Percentiles rank a stretch among this genome's conserved stretches.
These are phyloP conservation scores for Mesorhabditis belari DNA, from an alignment of 2,888 invertebrate species.

Conservation along the genomic window DNA sequence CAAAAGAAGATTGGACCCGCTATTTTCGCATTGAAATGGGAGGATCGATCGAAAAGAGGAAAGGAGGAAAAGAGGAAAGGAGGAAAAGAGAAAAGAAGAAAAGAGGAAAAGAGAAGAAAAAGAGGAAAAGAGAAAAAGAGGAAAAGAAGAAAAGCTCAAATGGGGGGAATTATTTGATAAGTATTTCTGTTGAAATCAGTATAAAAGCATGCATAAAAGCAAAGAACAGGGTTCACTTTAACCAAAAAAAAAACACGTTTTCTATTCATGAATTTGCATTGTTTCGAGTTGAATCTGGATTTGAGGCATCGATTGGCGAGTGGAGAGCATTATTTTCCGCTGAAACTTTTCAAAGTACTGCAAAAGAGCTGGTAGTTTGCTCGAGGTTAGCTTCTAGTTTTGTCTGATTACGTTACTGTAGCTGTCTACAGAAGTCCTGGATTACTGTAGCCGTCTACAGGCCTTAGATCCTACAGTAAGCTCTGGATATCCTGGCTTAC, in stretches of 20 bases:
- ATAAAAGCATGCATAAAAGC: too few species aligned
- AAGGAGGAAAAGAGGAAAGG: neutral
- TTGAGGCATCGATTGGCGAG: constrained; percentile 36
- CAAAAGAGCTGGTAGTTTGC: neutral
- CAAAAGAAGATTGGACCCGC: neutral
- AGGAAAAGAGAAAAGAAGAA: neutral
- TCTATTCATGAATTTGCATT: too few species aligned
- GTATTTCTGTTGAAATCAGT: too few species aligned
- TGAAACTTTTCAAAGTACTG: constrained; percentile 17
- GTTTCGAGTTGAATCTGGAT: constrained; percentile 19
- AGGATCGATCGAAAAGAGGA: too few species aligned
- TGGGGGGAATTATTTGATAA: constrained; percentile 2
- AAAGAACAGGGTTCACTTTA: too few species aligned
- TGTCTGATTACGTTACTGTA: too few species aligned
- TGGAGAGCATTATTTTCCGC: constrained; percentile 44
- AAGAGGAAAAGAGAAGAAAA: neutral
- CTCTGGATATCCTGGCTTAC: too few species aligned
- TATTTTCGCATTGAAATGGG: neutral
- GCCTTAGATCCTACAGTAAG: too few species aligned
- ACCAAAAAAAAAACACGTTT: too few species aligned
- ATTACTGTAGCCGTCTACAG: too few species aligned
- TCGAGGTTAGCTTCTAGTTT: neutral
- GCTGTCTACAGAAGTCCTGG: too few species aligned
- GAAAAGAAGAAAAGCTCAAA: neutral
- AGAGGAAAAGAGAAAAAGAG: neutral